These are phyloP conservation scores for Theristicus caerulescens DNA, from an alignment of 2,113 vertebrate genomes.

Conservation along the genomic window DNA sequence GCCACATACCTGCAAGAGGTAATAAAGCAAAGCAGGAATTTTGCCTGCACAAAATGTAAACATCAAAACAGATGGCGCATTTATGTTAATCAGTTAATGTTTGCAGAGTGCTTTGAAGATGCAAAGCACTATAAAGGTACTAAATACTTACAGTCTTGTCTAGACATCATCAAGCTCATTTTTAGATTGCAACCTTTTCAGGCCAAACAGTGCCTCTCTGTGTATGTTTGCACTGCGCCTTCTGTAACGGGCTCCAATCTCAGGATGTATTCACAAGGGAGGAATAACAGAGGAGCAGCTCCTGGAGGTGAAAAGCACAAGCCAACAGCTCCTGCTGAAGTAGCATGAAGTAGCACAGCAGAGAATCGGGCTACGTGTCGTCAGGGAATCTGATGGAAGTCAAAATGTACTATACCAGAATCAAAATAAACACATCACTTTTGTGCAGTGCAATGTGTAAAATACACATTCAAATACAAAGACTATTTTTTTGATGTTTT, in stretches of 20 bases:
- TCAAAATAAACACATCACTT: neutral
- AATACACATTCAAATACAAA: neutral
- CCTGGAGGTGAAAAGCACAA: neutral
- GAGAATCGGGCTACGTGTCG: neutral
- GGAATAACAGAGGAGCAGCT: neutral
- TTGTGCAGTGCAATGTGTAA: neutral
- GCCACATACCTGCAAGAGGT: slow-evolving; percentile 53
- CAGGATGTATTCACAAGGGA: neutral
- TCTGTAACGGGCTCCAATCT: neutral
- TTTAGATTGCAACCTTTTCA: slow-evolving; percentile 29
- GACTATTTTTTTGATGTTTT: neutral
- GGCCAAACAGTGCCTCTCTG: neutral
- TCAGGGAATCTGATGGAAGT: neutral
- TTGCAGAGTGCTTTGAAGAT: slow-evolving; percentile 49
- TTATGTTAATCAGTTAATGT: slow-evolving; percentile 63
- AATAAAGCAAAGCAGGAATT: slow-evolving; percentile 57
- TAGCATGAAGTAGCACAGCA: neutral
- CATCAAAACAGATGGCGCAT: slow-evolving; percentile 65
- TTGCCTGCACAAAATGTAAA: slow-evolving; percentile 57
- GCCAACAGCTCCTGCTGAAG: neutral
- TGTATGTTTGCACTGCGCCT: neutral
- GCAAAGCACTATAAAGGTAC: slow-evolving; percentile 46
- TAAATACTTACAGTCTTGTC: slow-evolving; percentile 57
- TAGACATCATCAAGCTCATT: slow-evolving; percentile 51
- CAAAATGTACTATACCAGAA: neutral